Evolutionary conservation across 1,140 invertebrate species (phyloP).

Genomic region (Camponotus vicinus): DNA sequence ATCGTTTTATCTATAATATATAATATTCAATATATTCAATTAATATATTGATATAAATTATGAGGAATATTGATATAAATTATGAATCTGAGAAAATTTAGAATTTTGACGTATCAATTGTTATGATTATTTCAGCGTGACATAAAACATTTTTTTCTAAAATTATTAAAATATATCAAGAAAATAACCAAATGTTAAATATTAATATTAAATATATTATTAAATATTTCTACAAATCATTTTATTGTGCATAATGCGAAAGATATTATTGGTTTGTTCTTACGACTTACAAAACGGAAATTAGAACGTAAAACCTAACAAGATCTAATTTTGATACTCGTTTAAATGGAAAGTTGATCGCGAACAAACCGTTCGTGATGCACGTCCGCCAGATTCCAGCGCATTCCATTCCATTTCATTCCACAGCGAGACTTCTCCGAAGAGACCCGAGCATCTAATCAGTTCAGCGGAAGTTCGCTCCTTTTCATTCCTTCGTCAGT

Average conservation of each 20-base stretch:
- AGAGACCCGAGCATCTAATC: slow-evolving; percentile 77
- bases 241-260: background rate
- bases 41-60: background rate
- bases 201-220: background rate
- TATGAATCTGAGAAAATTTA: background rate
- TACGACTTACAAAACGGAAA: background rate
- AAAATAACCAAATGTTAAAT: background rate
- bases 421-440: slow-evolving; percentile 73
- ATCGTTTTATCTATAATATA: background rate
- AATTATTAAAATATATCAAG: background rate
- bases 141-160: background rate
- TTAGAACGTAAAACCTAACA: background rate
- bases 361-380: slow-evolving; percentile 64
- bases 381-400: slow-evolving; percentile 56
- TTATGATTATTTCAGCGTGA: background rate
- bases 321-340: slow-evolving; percentile 63
- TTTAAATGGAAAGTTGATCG: slow-evolving; percentile 50
- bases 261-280: background rate
- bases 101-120: background rate
- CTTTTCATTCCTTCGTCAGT: slow-evolving; percentile 27
- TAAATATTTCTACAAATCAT: background rate
- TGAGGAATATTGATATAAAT: background rate
- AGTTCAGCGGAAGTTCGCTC: slow-evolving; percentile 78
- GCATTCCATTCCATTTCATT: slow-evolving; percentile 70
- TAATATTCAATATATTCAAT: background rate